phyloP scores from a whole-genome alignment of 2,888 invertebrate species.

The Euplagia quadripunctaria region DNA sequence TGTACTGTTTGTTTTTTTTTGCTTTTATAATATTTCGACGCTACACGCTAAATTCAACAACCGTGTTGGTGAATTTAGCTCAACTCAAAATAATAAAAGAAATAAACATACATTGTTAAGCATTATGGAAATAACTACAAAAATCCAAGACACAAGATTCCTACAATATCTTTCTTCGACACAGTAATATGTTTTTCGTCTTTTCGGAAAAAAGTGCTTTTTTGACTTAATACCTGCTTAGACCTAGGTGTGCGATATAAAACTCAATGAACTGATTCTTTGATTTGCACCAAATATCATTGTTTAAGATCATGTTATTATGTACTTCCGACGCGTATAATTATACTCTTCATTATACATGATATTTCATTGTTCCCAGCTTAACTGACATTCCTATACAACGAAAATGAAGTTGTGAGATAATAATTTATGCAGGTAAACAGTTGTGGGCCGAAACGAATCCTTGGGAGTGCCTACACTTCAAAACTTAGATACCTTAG shows the following conservation, averaged over 20 bases:
- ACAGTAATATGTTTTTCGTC: no score
- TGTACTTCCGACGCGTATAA: constrained; percentile 23
- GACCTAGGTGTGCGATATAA: not conserved
- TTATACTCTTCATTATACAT: constrained; percentile 26
- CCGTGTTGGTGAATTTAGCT: no score
- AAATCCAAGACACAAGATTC: no score
- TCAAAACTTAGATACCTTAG: not conserved
- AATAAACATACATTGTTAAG: no score
- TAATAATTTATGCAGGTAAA: constrained; percentile 41
- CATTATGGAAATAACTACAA: no score
- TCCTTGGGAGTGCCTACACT: constrained; percentile 45
- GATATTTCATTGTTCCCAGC: constrained; percentile 45
- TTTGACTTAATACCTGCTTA: no score
- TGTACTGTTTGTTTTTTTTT: not conserved
- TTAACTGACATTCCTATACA: constrained; percentile 49
- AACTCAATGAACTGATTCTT: not conserved
- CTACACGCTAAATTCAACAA: no score
- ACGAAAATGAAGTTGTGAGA: constrained; percentile 35
- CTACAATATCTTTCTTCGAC: no score
- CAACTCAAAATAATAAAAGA: no score
- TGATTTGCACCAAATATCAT: not conserved
- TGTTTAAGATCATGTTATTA: not conserved
- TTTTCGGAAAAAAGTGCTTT: no score
- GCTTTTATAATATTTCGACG: not conserved
- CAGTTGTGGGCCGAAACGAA: constrained; percentile 39